Conservation (phyloP, 2,113 vertebrate species). For the Podocnemis expansa region DNA sequence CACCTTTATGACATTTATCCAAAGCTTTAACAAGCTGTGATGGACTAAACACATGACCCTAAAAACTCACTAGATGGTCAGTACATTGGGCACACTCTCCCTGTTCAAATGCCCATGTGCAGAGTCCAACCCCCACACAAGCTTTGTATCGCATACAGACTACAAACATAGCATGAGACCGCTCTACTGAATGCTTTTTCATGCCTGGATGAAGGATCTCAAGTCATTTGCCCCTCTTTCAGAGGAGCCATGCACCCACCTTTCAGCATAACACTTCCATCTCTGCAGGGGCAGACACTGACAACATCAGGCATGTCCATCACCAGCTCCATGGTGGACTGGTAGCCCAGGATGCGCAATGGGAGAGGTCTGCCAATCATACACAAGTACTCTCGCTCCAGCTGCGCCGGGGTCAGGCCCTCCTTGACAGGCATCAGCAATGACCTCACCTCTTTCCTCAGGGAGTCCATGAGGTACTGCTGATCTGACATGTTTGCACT, state of each 20-base stretch:
- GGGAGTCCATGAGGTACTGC: slow-evolving; percentile 70
- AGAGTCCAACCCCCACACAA: background rate
- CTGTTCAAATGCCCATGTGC: background rate
- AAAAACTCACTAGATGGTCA: background rate
- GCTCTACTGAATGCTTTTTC: background rate
- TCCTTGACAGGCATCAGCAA: slow-evolving; percentile 86
- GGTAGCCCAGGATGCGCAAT: slow-evolving; percentile 82
- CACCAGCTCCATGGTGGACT: slow-evolving; percentile 84
- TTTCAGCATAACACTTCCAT: slow-evolving; percentile 77
- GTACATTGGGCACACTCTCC: background rate
- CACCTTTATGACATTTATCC: background rate
- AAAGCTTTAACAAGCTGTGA: background rate
- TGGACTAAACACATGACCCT: background rate
- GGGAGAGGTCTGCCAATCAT: slow-evolving; percentile 87
- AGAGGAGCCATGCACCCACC: slow-evolving; percentile 69
- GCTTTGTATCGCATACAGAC: background rate
- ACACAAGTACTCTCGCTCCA: slow-evolving; percentile 83
- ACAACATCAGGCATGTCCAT: slow-evolving; percentile 89
- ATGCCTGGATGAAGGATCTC: background rate
- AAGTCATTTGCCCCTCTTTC: background rate
- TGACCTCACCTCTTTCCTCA: slow-evolving; percentile 89
- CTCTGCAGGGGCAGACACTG: slow-evolving; percentile 54
- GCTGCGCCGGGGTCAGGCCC: slow-evolving; percentile 79
- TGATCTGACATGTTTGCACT: slow-evolving; percentile 70
- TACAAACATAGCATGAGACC: background rate